A percentile compares a stretch with the other conserved stretches of the same genome.
Evolutionary conservation across 2,113 vertebrate species (phyloP).

Genomic region (Entelurus aequoreus): DNA sequence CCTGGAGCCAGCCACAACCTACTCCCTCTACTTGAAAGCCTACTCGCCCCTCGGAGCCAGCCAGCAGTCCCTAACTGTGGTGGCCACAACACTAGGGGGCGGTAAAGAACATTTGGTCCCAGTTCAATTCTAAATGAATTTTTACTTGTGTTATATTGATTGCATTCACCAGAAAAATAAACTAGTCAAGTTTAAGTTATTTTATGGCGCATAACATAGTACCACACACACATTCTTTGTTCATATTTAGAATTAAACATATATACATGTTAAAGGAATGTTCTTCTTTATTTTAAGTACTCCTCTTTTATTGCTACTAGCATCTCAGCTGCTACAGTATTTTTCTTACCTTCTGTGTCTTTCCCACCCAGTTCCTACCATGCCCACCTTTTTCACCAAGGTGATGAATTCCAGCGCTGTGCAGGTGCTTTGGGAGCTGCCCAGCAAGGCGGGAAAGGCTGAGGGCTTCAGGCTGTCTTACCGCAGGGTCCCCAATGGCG

Average conservation of each 20-base stretch:
- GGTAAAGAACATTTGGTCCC: slow-evolving; percentile 38
- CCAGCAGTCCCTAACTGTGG: slow-evolving; percentile 63
- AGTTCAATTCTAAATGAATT: too few species aligned
- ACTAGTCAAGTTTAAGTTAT: too few species aligned
- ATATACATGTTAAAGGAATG: too few species aligned
- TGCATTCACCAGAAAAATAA: too few species aligned
- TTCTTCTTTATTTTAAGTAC: too few species aligned
- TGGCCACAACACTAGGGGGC: slow-evolving; percentile 68
- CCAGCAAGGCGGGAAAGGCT: slow-evolving; percentile 55
- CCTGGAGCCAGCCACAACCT: slow-evolving; percentile 70
- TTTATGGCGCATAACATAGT: too few species aligned
- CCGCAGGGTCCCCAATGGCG: slow-evolving; percentile 60
- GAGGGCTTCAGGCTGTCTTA: slow-evolving; percentile 73
- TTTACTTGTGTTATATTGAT: too few species aligned
- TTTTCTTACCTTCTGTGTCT: neutral
- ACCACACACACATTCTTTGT: too few species aligned
- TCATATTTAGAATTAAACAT: too few species aligned
- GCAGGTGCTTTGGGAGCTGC: slow-evolving; percentile 73
- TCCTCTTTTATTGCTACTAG: neutral
- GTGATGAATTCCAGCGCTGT: slow-evolving; percentile 62
- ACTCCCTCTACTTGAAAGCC: slow-evolving; percentile 68
- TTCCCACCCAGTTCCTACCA: slow-evolving; percentile 51
- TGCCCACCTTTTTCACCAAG: slow-evolving; percentile 70
- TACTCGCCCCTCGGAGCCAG: slow-evolving; percentile 73
- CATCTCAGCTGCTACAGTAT: neutral